Base-by-base conservation (phyloP, 2,797 vertebrate species). In the Siniperca obscura region DNA sequence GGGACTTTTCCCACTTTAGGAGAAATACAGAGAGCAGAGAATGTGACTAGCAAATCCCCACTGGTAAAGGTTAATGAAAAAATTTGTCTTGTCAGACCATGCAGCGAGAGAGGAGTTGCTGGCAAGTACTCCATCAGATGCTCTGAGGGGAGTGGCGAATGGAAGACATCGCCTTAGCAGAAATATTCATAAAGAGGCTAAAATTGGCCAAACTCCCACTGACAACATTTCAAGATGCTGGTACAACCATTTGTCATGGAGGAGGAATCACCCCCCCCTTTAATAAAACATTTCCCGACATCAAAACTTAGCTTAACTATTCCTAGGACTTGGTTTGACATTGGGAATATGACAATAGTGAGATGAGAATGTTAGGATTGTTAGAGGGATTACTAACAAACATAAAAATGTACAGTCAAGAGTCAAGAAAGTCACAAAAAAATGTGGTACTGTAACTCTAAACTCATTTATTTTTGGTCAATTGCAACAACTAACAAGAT, bases 41-140 rank as follows among this genome's bases (percentile, higher is more conserved):
- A 78, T 70, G 30, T 67, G 84, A 88, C 76, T 70, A 66, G 86
- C 73, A 82, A 80, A 82, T 78, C 75, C 85, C 84, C 87, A 86
- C 78, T 69, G 90, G 78, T 87, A 89, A 88, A 92, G 87, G 84
- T 90, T 93, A 91, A 94, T 93, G 87, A 91, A 92, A 93, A 80
- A 11, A 93, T 93, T 83, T 77, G 84, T 94, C 93, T 92, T 87
- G 90, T 90, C 84, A 65, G 86, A 74, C 65, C 76, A 85, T 59
- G 79, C 92, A 69, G 91, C 74, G 59, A 87, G 87, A 87, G 87
- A 82, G 50, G 82, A 86, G 81, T 60, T 69, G 79, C 62, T 85
- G 83, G 71, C 64, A 69, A 87, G 85, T 27, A 14, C 77, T 94
- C 83, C 53, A 90, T 91, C 91, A 92, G 89, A 82, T 8, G 5